phyloP scores from a whole-genome alignment of 1,140 invertebrate species.

The Drosophila tsacasi region DNA sequence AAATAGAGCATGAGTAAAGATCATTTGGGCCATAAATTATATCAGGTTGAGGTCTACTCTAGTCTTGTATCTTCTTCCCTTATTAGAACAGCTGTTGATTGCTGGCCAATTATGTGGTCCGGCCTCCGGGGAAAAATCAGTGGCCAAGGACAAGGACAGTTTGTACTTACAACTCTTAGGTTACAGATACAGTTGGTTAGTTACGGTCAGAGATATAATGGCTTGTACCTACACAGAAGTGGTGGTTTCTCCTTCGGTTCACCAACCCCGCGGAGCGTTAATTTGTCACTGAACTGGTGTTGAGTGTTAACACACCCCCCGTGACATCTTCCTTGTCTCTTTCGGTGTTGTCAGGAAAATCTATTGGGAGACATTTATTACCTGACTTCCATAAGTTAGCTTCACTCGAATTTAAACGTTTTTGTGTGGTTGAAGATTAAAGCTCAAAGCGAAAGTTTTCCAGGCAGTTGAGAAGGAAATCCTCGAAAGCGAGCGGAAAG shows the following conservation, averaged over 20 bases:
- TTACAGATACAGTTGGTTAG: conserved; percentile 53
- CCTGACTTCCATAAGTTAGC: conserved; percentile 31
- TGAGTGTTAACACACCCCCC: conserved; percentile 18
- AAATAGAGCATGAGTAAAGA: conserved; percentile 56
- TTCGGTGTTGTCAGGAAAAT: conserved; percentile 38
- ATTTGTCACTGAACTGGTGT: conserved; percentile 64
- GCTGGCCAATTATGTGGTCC: conserved; percentile 67
- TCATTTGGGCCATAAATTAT: conserved; percentile 65
- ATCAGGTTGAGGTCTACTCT: conserved; percentile 31
- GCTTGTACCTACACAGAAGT: conserved; percentile 35
- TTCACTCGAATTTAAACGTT: conserved; percentile 60
- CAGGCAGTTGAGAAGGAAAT: neutral
- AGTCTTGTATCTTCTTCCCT: neutral
- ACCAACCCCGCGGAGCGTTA: conserved; percentile 57
- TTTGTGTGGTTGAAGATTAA: conserved; percentile 56
- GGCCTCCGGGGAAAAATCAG: conserved; percentile 74
- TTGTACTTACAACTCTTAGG: neutral
- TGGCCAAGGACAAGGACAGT: conserved; percentile 49
- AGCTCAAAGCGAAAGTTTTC: conserved; percentile 57
- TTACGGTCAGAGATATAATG: conserved; percentile 43
- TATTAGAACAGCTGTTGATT: conserved; percentile 64
- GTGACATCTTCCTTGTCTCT: conserved; percentile 50
- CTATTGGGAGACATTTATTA: conserved; percentile 79
- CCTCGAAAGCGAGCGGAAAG: conserved; percentile 28
- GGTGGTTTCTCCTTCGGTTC: conserved; percentile 24